Percentiles rank a stretch among this genome's conserved stretches.
Conservation (phyloP, 2,888 invertebrate genomes). For the Abrostola triplasia region DNA sequence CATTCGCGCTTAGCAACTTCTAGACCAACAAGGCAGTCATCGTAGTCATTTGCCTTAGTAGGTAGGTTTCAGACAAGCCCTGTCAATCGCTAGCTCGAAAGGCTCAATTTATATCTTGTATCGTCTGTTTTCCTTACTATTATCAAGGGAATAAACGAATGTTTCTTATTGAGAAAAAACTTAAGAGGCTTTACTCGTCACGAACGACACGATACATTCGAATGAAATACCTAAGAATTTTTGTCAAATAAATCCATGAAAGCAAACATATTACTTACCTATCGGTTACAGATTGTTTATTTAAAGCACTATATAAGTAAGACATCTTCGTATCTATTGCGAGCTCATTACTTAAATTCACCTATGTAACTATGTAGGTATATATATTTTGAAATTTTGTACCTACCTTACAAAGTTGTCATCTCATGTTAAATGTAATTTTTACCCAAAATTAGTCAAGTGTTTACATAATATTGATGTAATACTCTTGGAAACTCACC, state of each 20-base stretch:
- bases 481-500: constrained; percentile 87
- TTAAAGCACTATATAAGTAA: background rate
- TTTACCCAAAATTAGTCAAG: too few relatives aligned
- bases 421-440: too few relatives aligned
- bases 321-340: too few relatives aligned
- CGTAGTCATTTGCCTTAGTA: too few relatives aligned
- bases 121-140: constrained; percentile 20
- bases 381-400: too few relatives aligned
- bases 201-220: constrained; percentile 11
- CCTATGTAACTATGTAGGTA: too few relatives aligned
- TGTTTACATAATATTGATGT: background rate
- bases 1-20: background rate
- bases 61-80: background rate
- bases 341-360: too few relatives aligned
- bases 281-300: background rate
- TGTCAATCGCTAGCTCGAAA: constrained; percentile 8
- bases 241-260: constrained; percentile 1
- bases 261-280: background rate
- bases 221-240: constrained; percentile 14
- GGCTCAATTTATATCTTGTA: constrained; percentile 6
- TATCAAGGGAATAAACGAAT: constrained; percentile 31
- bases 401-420: too few relatives aligned
- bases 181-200: constrained; percentile 24
- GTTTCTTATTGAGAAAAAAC: constrained; percentile 21
- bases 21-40: background rate